Percentiles rank a stretch among this genome's conserved stretches.
phyloP scores from a whole-genome alignment of 2,888 invertebrate species.

The Dugesia japonica region DNA sequence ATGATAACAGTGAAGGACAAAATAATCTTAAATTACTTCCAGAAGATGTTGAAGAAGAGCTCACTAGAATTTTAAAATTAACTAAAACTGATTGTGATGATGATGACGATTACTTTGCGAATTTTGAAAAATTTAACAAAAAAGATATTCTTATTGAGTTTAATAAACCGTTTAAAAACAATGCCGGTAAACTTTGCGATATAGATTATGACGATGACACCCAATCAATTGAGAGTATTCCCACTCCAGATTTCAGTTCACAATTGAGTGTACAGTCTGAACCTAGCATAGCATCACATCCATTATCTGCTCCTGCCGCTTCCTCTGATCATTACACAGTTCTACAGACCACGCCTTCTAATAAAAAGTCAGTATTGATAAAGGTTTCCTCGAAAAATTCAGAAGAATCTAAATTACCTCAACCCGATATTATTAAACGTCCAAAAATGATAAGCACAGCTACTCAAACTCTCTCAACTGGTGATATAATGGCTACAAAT shows the following conservation, averaged over 20 bases:
- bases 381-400: background rate
- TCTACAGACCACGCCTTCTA: background rate
- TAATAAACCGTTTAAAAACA: conserved; percentile 4
- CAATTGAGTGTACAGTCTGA: background rate
- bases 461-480: conserved; percentile 24
- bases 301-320: background rate
- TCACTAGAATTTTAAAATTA: conserved; percentile 14
- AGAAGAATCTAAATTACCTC: background rate
- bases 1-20: background rate
- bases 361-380: background rate
- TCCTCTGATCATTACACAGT: background rate
- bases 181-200: background rate
- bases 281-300: background rate
- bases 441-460: background rate
- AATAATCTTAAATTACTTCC: background rate
- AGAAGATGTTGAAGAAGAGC: background rate
- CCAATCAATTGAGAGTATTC: conserved; percentile 5
- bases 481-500: conserved; percentile 27
- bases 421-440: background rate
- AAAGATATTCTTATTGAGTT: background rate
- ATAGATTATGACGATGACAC: background rate
- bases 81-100: background rate
- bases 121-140: background rate
- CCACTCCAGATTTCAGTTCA: background rate
- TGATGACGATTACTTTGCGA: background rate